Conservation (phyloP, 2,113 vertebrate genomes). For the Nerophis lumbriciformis region DNA sequence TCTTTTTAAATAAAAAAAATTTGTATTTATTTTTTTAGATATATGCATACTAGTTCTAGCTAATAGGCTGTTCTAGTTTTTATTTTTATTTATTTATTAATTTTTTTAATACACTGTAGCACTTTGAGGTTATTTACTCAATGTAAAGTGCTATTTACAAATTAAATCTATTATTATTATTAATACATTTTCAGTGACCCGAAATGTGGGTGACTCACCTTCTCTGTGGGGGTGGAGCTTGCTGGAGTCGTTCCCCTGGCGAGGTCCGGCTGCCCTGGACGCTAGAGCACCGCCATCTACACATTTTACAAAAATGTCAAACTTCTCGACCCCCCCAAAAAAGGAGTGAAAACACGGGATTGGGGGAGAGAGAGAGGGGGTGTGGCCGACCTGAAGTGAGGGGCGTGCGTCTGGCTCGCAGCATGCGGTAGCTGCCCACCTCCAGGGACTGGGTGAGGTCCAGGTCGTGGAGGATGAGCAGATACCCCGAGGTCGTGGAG, state of each 20-base stretch:
- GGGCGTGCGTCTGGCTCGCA: slow-evolving; percentile 86
- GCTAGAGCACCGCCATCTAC: slow-evolving; percentile 75
- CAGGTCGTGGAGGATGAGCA: slow-evolving; percentile 95
- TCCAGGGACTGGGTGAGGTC: slow-evolving; percentile 96
- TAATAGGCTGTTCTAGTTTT: too few relatives aligned
- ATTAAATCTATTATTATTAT: too few relatives aligned
- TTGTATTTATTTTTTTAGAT: too few relatives aligned
- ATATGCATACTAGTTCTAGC: too few relatives aligned
- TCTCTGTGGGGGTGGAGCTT: slow-evolving; percentile 86
- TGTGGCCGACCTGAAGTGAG: slow-evolving; percentile 81
- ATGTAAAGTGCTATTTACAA: too few relatives aligned
- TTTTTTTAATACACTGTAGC: too few relatives aligned
- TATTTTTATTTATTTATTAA: too few relatives aligned
- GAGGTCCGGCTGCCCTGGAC: slow-evolving; percentile 76
- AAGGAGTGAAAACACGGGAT: background rate
- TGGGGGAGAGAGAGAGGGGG: background rate
- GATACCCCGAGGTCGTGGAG: slow-evolving; percentile 96
- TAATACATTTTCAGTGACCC: too few relatives aligned
- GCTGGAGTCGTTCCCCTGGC: slow-evolving; percentile 80
- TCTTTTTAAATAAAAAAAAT: too few relatives aligned
- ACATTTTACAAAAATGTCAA: background rate
- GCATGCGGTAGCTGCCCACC: slow-evolving; percentile 94
- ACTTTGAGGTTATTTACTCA: too few relatives aligned
- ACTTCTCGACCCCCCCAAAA: background rate
- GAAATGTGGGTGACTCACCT: slow-evolving; percentile 68